Percentiles rank a stretch among this genome's conserved stretches.
Conservation (phyloP, 2,113 vertebrate species). For the Dicaeum eximium region DNA sequence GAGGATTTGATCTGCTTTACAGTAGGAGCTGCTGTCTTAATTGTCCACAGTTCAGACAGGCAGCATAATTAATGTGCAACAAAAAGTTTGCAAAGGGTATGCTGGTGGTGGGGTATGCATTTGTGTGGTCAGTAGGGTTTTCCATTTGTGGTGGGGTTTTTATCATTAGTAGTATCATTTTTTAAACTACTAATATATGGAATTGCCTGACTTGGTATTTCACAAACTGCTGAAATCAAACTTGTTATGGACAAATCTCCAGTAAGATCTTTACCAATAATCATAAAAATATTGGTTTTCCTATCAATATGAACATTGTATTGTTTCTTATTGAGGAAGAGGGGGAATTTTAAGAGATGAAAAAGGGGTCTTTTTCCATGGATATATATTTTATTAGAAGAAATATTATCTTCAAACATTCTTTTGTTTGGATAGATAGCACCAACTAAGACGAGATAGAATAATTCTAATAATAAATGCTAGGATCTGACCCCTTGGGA, state of each 20-base stretch:
- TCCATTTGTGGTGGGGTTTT: not conserved
- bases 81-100: not conserved
- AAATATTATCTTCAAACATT: not conserved
- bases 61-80: not conserved
- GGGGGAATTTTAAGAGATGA: fast-evolving
- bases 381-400: not conserved
- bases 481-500: not conserved
- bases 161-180: not conserved
- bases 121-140: not conserved
- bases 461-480: not conserved
- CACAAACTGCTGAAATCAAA: not conserved
- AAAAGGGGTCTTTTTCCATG: not conserved
- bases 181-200: not conserved
- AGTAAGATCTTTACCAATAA: not conserved
- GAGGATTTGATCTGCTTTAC: slow-evolving; percentile 32
- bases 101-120: not conserved
- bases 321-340: not conserved
- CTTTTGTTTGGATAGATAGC: not conserved
- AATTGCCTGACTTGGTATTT: not conserved
- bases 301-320: not conserved
- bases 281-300: not conserved
- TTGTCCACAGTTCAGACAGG: not conserved
- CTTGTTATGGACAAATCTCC: not conserved
- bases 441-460: not conserved
- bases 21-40: slow-evolving; percentile 15